Conservation (phyloP, 2,797 vertebrate species). For the Molossus molossus region DNA sequence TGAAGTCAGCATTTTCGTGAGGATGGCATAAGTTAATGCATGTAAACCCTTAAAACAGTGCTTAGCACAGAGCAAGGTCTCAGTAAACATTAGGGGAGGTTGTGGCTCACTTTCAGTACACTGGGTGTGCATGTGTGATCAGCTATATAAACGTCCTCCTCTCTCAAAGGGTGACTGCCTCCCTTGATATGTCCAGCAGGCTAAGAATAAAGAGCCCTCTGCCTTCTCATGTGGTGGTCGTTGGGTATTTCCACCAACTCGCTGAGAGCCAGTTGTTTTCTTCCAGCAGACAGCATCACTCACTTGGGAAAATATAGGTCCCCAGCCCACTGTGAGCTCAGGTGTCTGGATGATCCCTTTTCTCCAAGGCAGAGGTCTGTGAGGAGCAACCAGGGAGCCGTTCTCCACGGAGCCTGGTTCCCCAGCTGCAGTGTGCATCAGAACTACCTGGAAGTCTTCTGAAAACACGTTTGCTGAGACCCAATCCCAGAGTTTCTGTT, state of each 20-base stretch:
- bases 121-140: neutral
- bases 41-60: neutral
- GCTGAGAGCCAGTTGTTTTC: neutral
- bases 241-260: neutral
- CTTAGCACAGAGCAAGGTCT: neutral
- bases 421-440: neutral
- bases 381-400: neutral
- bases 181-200: neutral
- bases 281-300: neutral
- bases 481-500: neutral
- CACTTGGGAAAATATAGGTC: neutral
- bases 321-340: neutral
- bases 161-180: neutral
- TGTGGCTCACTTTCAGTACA: neutral
- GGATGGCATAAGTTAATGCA: neutral
- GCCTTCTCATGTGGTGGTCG: neutral
- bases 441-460: neutral
- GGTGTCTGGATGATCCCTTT: neutral
- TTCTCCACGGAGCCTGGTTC: neutral
- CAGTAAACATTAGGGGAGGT: neutral
- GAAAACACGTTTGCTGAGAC: neutral
- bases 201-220: neutral
- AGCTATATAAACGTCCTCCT: neutral
- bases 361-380: neutral
- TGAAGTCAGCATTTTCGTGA: neutral